Evolutionary conservation across 2,888 invertebrate species (phyloP).

Genomic region (Agrilus biguttatus): DNA sequence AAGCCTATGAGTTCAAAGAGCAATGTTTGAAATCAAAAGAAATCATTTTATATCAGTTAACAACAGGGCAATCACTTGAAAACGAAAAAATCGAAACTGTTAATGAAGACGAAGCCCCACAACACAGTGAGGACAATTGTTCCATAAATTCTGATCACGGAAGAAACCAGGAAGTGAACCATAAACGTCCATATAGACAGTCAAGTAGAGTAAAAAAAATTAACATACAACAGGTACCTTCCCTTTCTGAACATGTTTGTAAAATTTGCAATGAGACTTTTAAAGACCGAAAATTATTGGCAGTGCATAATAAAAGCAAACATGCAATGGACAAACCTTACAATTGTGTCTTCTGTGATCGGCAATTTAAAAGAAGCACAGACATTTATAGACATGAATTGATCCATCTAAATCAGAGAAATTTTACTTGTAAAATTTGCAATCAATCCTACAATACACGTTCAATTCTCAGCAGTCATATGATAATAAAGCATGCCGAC

Average conservation of each 20-base stretch:
- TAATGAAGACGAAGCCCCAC: neutral
- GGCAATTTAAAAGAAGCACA: constrained; percentile 1
- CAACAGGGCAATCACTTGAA: neutral
- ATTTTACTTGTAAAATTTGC: neutral
- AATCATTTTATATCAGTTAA: constrained; percentile 3
- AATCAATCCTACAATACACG: constrained; percentile 1
- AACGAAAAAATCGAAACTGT: neutral
- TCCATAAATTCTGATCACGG: neutral
- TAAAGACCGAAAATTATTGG: neutral
- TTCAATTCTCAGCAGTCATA: constrained; percentile 2
- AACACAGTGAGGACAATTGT: constrained; percentile 1
- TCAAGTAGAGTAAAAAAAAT: neutral
- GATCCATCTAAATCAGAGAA: neutral
- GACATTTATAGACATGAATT: constrained; percentile 1
- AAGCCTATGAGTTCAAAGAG: constrained; percentile 16
- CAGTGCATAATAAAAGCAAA: neutral
- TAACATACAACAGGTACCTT: neutral
- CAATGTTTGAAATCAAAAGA: constrained; percentile 18
- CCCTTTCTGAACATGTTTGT: neutral
- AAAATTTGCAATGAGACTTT: neutral
- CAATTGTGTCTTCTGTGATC: constrained; percentile 2
- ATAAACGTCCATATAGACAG: neutral
- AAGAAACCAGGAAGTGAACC: neutral
- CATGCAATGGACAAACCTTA: constrained; percentile 1
- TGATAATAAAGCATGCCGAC: constrained; percentile 1